Evolutionary conservation across 2,888 invertebrate species (phyloP).

Genomic region (Venusia cambrica): DNA sequence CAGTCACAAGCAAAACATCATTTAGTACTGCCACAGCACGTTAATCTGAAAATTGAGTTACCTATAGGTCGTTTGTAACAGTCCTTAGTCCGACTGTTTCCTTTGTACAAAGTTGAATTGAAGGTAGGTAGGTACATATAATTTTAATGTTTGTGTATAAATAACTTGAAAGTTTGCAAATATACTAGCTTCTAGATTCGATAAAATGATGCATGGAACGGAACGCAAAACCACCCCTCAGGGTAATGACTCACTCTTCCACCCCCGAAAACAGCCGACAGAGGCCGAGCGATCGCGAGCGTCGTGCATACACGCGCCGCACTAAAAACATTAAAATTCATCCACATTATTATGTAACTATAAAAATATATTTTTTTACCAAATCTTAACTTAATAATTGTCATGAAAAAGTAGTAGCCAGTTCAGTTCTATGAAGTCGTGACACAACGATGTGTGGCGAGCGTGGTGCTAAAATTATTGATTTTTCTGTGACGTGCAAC

Average conservation of each 20-base stretch:
- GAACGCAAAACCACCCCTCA: conserved; percentile 65
- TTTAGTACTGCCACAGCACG: too few relatives aligned
- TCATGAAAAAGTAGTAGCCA: conserved; percentile 31
- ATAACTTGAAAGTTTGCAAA: too few relatives aligned
- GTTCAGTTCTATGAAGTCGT: conserved; percentile 21
- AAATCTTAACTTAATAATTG: conserved; percentile 23
- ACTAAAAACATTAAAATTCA: conserved; percentile 61
- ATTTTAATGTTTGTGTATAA: too few relatives aligned
- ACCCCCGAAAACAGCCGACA: conserved; percentile 54
- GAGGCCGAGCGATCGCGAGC: conserved; percentile 47
- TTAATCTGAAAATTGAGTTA: too few relatives aligned
- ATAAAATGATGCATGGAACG: conserved; percentile 58
- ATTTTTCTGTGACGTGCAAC: conserved; percentile 68
- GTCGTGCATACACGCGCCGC: conserved; percentile 46
- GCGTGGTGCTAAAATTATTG: conserved; percentile 49
- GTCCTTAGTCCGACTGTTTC: too few relatives aligned
- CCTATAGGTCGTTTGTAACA: too few relatives aligned
- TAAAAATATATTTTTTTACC: conserved; percentile 38
- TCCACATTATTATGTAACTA: conserved; percentile 66
- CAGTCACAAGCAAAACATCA: too few relatives aligned
- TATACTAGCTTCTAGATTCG: too few relatives aligned
- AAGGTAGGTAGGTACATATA: neutral
- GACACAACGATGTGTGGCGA: conserved; percentile 37
- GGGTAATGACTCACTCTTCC: conserved; percentile 67
- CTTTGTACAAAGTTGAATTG: too few relatives aligned